A percentile compares a stretch with the other conserved stretches of the same genome.
These are phyloP conservation scores for Drosophila lacertosa DNA, from an alignment of 1,140 invertebrate species.

Conservation along the genomic window DNA sequence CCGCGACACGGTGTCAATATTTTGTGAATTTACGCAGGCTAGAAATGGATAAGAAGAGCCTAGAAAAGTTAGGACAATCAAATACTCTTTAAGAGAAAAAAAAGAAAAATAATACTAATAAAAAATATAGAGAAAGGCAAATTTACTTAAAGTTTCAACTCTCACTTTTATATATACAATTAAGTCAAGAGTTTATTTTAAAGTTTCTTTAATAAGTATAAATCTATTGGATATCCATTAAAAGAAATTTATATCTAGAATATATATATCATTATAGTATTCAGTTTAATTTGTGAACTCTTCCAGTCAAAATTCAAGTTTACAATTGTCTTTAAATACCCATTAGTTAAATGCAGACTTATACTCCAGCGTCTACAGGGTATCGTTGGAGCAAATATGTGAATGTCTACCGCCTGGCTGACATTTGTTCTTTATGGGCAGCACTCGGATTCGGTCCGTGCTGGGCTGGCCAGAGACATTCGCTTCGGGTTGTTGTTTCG, in stretches of 20 bases:
- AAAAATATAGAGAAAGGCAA: no score
- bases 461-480: conserved; percentile 27
- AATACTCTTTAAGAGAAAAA: conserved; percentile 26
- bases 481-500: conserved; percentile 50
- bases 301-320: no score
- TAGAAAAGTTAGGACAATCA: not conserved
- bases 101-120: no score
- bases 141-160: no score
- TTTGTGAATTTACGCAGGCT: conserved; percentile 83
- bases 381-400: conserved; percentile 29
- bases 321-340: no score
- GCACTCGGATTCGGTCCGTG: conserved; percentile 52
- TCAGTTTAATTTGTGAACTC: no score
- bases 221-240: no score
- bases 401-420: conserved; percentile 48
- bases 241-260: no score
- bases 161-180: no score
- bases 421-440: conserved; percentile 81
- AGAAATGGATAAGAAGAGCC: conserved; percentile 12
- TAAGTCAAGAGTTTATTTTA: no score
- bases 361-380: conserved; percentile 7
- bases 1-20: conserved; percentile 79
- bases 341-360: not conserved
- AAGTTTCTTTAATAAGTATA: no score
- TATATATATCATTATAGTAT: no score